Percentiles rank a stretch among this genome's conserved stretches.
Evolutionary conservation across 2,797 vertebrate genomes (phyloP).

Genomic region (Oryzias dopingdopingensis): DNA sequence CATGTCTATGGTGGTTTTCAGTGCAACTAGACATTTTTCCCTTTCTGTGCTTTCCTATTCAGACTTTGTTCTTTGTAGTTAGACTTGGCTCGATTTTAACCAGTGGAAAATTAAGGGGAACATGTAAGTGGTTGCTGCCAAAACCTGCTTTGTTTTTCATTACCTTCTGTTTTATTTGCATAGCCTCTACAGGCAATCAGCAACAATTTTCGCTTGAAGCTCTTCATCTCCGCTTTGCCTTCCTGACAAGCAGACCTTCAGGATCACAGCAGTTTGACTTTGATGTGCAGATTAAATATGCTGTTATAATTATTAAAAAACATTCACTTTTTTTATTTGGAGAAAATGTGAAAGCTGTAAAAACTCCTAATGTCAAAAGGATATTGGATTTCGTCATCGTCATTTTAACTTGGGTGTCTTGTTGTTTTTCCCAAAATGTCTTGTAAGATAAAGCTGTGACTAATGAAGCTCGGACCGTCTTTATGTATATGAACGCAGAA

Average conservation of each 20-base stretch:
- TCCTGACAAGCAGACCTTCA: constrained; percentile 63
- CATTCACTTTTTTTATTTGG: constrained; percentile 50
- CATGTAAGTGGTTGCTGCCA: constrained; percentile 66
- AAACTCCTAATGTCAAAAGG: background rate
- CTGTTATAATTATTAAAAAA: constrained; percentile 29
- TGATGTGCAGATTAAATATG: constrained; percentile 52
- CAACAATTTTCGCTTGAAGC: constrained; percentile 63
- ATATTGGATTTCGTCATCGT: constrained; percentile 42
- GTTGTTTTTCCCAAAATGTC: constrained; percentile 20
- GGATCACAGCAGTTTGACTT: constrained; percentile 61
- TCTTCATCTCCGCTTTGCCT: constrained; percentile 60
- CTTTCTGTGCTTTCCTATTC: constrained; percentile 43
- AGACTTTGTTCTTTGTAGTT: constrained; percentile 67
- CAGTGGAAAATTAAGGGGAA: constrained; percentile 70
- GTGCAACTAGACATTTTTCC: constrained; percentile 49
- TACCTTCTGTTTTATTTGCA: constrained; percentile 75
- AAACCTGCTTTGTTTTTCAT: constrained; percentile 73
- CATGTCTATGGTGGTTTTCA: no score
- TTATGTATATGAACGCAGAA: constrained; percentile 43
- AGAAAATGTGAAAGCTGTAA: no score
- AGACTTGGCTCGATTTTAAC: constrained; percentile 62
- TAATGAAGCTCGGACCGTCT: constrained; percentile 30
- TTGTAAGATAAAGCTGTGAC: constrained; percentile 29
- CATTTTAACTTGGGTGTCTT: constrained; percentile 34
- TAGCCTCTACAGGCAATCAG: constrained; percentile 72